Evolutionary conservation across 2,797 vertebrate species (phyloP).

Genomic region (Gallinago stenura): DNA sequence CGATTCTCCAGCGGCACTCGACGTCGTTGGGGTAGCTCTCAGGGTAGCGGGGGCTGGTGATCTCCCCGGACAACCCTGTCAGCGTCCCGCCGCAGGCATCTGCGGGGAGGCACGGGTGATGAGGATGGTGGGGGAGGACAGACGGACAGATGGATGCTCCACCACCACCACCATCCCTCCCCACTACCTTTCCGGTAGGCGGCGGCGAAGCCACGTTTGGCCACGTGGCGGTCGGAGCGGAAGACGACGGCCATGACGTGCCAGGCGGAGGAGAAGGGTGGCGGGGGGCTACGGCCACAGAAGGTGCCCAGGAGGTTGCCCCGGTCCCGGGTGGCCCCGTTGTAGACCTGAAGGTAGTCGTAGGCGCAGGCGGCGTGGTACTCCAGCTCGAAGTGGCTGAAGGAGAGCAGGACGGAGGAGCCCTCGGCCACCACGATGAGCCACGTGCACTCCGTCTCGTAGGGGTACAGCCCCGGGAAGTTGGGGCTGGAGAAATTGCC

Average conservation of each 20-base stretch:
- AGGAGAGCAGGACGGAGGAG: slow-evolving; percentile 92
- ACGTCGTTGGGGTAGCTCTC: slow-evolving; percentile 93
- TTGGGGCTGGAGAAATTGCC: slow-evolving; percentile 97
- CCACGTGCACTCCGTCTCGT: slow-evolving; percentile 92
- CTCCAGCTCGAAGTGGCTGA: slow-evolving; percentile 93
- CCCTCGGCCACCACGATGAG: slow-evolving; percentile 95
- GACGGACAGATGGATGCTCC: rapidly evolving
- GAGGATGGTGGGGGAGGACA: neutral
- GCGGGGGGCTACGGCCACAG: slow-evolving; percentile 88
- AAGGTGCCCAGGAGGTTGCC: slow-evolving; percentile 95
- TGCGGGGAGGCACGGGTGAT: slow-evolving; percentile 42
- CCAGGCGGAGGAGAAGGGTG: slow-evolving; percentile 94
- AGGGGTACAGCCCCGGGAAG: slow-evolving; percentile 93
- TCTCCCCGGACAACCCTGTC: slow-evolving; percentile 91
- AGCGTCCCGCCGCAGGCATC: slow-evolving; percentile 93
- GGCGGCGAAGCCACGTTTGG: slow-evolving; percentile 88
- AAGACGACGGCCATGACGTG: slow-evolving; percentile 95
- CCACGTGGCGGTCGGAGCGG: slow-evolving; percentile 94
- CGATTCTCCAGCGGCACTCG: slow-evolving; percentile 93
- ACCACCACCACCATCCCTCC: neutral
- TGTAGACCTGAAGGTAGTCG: slow-evolving; percentile 97
- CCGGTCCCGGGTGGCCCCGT: slow-evolving; percentile 86
- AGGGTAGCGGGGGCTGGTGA: slow-evolving; percentile 93
- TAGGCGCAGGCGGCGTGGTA: slow-evolving; percentile 89
- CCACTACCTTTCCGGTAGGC: slow-evolving; percentile 91